phyloP scores from a whole-genome alignment of 2,113 vertebrate genomes.

The Dasyprocta punctata region DNA sequence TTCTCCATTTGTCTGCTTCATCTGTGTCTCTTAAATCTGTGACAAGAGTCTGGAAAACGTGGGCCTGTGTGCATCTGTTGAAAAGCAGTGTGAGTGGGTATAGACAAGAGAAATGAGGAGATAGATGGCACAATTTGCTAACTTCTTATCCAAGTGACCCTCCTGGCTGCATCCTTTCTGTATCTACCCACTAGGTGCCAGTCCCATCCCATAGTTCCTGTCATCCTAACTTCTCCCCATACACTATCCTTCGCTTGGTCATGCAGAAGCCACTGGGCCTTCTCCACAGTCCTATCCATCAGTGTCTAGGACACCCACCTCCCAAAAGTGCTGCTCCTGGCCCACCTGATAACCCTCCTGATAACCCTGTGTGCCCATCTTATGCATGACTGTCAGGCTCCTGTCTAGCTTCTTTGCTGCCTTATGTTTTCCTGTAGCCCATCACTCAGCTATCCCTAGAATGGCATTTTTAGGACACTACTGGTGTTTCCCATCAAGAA shows the following conservation, averaged over 20 bases:
- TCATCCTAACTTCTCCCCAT: not conserved
- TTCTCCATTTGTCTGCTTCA: not conserved
- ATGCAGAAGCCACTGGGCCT: not conserved
- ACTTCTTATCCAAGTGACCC: too few species aligned
- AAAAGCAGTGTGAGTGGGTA: not conserved
- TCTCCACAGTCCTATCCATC: not conserved
- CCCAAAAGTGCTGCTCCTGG: not conserved
- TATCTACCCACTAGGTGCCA: not conserved
- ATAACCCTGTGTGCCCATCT: not conserved
- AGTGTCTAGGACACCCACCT: not conserved
- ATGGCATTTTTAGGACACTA: not conserved
- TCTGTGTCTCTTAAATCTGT: not conserved
- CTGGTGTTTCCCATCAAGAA: not conserved
- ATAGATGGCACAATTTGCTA: not conserved
- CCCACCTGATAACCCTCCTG: too few species aligned
- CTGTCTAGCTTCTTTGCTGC: not conserved
- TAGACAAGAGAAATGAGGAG: not conserved
- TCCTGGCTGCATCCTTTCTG: not conserved
- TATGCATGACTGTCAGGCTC: not conserved
- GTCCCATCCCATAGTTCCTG: not conserved
- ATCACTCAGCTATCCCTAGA: not conserved
- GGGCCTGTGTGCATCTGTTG: not conserved
- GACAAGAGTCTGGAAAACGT: not conserved
- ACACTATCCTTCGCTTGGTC: not conserved
- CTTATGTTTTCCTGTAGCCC: not conserved